Evolutionary conservation across 2,113 vertebrate genomes (phyloP), one percentile per base, ranked within the genome.

Genomic region (Cariama cristata): DNA sequence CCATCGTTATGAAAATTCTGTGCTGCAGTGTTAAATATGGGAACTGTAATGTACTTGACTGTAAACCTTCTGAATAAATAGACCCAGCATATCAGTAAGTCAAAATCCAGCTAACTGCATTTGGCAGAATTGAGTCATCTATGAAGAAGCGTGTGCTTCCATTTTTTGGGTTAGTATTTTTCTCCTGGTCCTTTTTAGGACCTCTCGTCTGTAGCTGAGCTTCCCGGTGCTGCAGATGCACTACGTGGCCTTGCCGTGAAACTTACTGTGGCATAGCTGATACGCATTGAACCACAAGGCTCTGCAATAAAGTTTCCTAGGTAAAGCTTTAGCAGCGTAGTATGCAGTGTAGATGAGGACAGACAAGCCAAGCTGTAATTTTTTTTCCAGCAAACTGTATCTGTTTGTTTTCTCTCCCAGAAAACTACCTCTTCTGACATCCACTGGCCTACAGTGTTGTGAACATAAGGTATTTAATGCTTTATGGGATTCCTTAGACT

Each of bases 181-280:
- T 72, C 27, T 87, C 32, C 53, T 8, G 9, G 23, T 45, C 24
- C 9, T 52, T 55, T 67, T 52, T 59, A 79, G 69, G 89, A 28
- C 32, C 19, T 50, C 22, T 27, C 52, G 40, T 32, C 40, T 0
- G 0, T 12, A 24, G 42, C 23, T 74, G 73, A 89, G 56, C 21
- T 50, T 79, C 40, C 63, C 6, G 7, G 52, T 3, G 5, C 63
- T 26, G 30, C 80, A 74, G 55, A 38, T 69, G 52, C 11, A 14
- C 30, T 50, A 5, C 40, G 2, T 0, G 3, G 32, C 59, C 56
- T 22, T 32, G 45, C 74, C 30, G 6, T 55, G 12, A 49, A 35
- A 11, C 71, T 28, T 14, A 0, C 1, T 5, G 38, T 35, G 50
- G 60, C 55, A 45, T 26, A 58, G 49, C 40, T 75, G 77, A 28